Percentiles rank a stretch among this genome's conserved stretches.
Evolutionary conservation across 2,113 vertebrate species (phyloP).

Genomic region (Rallus limicola): DNA sequence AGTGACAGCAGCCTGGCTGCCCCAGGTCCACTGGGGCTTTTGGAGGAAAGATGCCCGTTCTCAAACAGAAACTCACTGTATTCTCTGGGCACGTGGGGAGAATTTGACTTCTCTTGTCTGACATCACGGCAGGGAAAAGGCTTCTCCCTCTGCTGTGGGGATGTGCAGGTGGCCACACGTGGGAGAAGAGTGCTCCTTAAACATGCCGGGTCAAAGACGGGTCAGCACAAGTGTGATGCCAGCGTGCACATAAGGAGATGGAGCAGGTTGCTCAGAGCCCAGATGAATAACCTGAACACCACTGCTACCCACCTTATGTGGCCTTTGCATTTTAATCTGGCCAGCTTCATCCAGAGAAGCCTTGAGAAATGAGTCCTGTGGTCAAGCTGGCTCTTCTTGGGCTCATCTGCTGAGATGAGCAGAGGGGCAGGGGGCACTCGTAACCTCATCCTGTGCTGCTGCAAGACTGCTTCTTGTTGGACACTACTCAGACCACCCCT

Average conservation of each 20-base stretch:
- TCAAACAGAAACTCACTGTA: not conserved
- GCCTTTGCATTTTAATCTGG: not conserved
- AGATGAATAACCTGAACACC: not conserved
- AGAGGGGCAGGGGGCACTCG: not conserved
- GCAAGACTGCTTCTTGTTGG: not conserved
- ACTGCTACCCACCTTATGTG: not conserved
- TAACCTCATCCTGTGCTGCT: not conserved
- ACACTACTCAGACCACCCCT: not conserved
- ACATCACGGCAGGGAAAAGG: not conserved
- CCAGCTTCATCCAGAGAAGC: not conserved
- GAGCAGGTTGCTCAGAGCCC: not conserved
- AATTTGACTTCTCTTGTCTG: not conserved
- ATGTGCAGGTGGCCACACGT: accelerated
- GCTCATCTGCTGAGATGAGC: not conserved
- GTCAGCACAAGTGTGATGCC: not conserved
- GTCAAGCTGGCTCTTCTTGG: not conserved
- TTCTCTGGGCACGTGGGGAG: not conserved
- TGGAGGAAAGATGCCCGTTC: not conserved
- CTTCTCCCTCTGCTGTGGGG: not conserved
- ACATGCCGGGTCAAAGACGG: not conserved
- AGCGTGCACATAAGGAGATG: not conserved
- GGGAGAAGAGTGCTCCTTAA: not conserved
- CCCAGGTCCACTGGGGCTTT: not conserved
- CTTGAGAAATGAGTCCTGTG: not conserved
- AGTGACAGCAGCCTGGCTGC: slow-evolving; percentile 31